These are phyloP conservation scores for Pandemis corylana DNA, from an alignment of 2,888 invertebrate species.

Conservation along the genomic window DNA sequence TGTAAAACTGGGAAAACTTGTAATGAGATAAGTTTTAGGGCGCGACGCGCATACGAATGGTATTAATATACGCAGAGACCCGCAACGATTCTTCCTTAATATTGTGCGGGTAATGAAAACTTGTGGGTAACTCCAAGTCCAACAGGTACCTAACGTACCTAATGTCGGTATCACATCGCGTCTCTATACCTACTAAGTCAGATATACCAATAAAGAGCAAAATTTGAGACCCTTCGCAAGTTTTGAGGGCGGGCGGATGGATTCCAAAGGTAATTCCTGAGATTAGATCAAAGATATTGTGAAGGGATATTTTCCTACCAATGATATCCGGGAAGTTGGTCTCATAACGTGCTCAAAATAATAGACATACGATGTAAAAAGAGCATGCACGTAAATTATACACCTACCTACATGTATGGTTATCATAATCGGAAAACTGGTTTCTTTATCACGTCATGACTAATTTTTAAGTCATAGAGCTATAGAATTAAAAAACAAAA, in stretches of 20 bases:
- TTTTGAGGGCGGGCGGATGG: slow-evolving; percentile 2
- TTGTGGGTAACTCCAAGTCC: background rate
- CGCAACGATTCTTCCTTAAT: slow-evolving; percentile 13
- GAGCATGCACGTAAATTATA: background rate
- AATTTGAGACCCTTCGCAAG: background rate
- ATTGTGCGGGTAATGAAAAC: slow-evolving; percentile 20
- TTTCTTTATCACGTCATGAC: slow-evolving; percentile 1
- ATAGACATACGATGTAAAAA: background rate
- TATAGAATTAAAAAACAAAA: slow-evolving; percentile 1
- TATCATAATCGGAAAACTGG: background rate
- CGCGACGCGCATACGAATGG: slow-evolving; percentile 56
- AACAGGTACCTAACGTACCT: slow-evolving; percentile 8
- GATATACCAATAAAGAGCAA: background rate
- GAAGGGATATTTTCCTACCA: background rate
- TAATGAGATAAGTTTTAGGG: slow-evolving; percentile 63
- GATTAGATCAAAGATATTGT: background rate
- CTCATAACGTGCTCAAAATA: too few species aligned
- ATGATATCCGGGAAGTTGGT: too few species aligned
- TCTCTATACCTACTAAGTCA: background rate
- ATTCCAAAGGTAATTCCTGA: background rate
- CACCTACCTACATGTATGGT: background rate
- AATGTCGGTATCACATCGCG: background rate
- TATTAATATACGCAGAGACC: slow-evolving; percentile 31
- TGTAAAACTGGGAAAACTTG: slow-evolving; percentile 45
- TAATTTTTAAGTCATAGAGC: slow-evolving; percentile 1